These are phyloP conservation scores for Sebastes minor DNA, from an alignment of 2,797 vertebrate genomes.

Conservation along the genomic window DNA sequence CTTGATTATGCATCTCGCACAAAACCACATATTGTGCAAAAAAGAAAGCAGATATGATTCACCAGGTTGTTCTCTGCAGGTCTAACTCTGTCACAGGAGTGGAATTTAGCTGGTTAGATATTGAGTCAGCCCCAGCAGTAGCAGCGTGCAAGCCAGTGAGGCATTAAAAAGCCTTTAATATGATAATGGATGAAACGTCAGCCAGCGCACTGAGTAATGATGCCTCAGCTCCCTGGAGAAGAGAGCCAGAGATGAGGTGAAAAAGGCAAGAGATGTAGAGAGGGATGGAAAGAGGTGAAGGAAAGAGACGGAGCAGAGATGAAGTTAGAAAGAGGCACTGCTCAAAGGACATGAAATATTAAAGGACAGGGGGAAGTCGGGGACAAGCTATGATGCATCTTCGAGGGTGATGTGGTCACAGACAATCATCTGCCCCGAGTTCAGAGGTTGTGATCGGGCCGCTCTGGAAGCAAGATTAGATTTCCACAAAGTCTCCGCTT, in stretches of 20 bases:
- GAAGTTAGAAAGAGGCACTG: conserved; percentile 14
- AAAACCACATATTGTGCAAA: conserved; percentile 11
- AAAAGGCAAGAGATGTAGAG: conserved; percentile 34
- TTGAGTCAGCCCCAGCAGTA: conserved; percentile 48
- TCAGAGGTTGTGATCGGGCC: conserved; percentile 6
- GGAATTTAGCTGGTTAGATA: conserved; percentile 46
- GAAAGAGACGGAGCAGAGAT: conserved; percentile 12
- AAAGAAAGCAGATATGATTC: conserved; percentile 28
- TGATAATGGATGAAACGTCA: conserved; percentile 79
- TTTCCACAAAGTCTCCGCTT: conserved; percentile 3
- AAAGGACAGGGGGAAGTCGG: conserved; percentile 20
- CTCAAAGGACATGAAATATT: conserved; percentile 51
- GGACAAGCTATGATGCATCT: background rate
- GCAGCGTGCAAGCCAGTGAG: conserved; percentile 53
- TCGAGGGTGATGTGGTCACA: conserved; percentile 20
- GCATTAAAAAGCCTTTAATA: conserved; percentile 82
- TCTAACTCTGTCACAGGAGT: conserved; percentile 38
- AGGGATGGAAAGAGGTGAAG: conserved; percentile 24
- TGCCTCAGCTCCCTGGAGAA: conserved; percentile 68
- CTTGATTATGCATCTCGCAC: conserved; percentile 12
- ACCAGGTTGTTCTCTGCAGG: conserved; percentile 31
- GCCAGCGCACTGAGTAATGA: conserved; percentile 66
- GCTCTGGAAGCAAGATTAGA: conserved; percentile 5
- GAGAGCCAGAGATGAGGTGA: conserved; percentile 63
- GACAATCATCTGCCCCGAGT: conserved; percentile 16